A percentile compares a stretch with the other conserved stretches of the same genome.
Evolutionary conservation across 2,113 vertebrate genomes (phyloP).

Genomic region (Phrynosoma blainvillii): DNA sequence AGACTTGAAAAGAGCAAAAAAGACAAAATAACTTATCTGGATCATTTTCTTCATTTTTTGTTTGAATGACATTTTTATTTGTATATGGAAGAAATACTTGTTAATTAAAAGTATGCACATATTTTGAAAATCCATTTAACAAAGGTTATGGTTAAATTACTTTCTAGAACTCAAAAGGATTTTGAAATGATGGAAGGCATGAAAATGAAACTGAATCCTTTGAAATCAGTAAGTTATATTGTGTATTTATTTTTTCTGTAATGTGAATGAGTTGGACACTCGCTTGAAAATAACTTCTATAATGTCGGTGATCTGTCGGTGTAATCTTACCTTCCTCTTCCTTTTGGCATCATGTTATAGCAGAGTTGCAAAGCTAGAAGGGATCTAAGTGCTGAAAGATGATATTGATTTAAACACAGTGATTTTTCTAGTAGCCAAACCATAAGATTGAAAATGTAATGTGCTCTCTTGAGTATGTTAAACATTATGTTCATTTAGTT

Average conservation of each 20-base stretch:
- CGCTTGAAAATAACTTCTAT: background rate
- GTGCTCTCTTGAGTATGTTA: constrained; percentile 5
- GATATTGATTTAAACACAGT: constrained; percentile 20
- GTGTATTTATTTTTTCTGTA: background rate
- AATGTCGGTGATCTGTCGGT: background rate
- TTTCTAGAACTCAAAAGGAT: constrained; percentile 87
- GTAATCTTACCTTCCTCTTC: constrained; percentile 11
- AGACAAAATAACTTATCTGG: background rate
- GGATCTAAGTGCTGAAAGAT: background rate
- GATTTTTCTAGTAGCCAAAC: background rate
- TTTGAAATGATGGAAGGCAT: constrained; percentile 90
- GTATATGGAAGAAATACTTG: background rate
- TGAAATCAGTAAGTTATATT: constrained; percentile 82
- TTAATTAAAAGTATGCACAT: background rate
- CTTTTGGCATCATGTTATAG: constrained; percentile 8
- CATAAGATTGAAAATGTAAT: background rate
- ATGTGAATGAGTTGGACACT: background rate
- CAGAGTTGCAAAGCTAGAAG: background rate
- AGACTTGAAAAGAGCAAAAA: background rate
- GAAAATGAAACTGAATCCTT: constrained; percentile 91
- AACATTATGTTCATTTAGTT: constrained; percentile 20
- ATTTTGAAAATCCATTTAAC: constrained; percentile 35
- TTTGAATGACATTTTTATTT: background rate
- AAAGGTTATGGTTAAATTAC: constrained; percentile 51
- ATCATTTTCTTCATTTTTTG: background rate